Conservation (phyloP, 2,797 vertebrate genomes). For the Paramormyrops hopkinsi region DNA sequence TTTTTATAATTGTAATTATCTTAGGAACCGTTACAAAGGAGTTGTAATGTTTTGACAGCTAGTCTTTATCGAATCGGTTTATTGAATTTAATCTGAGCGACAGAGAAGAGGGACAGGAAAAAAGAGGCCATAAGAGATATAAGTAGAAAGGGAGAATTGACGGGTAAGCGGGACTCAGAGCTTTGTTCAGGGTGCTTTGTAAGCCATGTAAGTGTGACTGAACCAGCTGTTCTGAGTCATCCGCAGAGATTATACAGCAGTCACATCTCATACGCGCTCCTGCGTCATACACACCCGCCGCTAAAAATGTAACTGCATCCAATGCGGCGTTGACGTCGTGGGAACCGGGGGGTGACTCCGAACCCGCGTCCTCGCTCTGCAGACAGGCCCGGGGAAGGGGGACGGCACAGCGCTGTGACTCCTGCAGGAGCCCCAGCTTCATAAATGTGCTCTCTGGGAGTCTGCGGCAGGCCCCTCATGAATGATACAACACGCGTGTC, state of each 20-base stretch:
- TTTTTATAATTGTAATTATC: not conserved
- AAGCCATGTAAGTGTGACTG: not conserved
- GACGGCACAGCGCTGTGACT: not conserved
- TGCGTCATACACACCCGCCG: not conserved
- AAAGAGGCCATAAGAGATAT: not conserved
- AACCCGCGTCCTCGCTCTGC: not conserved
- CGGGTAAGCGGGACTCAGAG: not conserved
- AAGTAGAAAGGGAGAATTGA: not conserved
- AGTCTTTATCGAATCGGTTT: not conserved
- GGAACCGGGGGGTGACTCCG: not conserved
- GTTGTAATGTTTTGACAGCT: not conserved
- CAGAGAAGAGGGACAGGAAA: not conserved
- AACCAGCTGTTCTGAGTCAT: conserved; percentile 5
- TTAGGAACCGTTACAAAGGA: not conserved
- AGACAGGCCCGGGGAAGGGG: not conserved
- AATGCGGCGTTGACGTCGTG: not conserved
- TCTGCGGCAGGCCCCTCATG: not conserved
- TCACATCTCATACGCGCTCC: not conserved
- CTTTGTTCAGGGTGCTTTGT: not conserved
- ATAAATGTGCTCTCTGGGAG: not conserved
- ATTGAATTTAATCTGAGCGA: not conserved
- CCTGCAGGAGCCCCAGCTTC: not conserved
- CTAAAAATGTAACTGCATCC: not conserved
- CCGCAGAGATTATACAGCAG: not conserved
- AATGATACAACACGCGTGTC: not conserved